These are phyloP conservation scores for Archips crataeganus DNA, from an alignment of 2,888 invertebrate genomes.

Conservation along the genomic window DNA sequence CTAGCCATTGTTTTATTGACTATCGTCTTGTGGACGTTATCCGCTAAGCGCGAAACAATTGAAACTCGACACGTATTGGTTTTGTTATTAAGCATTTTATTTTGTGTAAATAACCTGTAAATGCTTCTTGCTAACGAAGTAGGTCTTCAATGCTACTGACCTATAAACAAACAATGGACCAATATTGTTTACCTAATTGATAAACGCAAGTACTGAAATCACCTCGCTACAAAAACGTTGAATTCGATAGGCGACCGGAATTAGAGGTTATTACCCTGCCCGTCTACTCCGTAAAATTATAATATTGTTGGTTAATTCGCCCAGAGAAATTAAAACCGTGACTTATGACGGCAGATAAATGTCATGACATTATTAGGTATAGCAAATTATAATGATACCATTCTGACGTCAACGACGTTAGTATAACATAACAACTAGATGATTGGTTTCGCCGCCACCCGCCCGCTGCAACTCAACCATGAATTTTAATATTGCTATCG, in stretches of 20 bases:
- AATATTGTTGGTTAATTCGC: constrained; percentile 12
- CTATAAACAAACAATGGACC: constrained; percentile 20
- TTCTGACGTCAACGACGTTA: constrained; percentile 17
- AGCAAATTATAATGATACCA: constrained; percentile 10
- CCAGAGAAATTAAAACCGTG: constrained; percentile 13
- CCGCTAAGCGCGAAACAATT: neutral
- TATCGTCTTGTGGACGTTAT: neutral
- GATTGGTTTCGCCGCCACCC: constrained; percentile 2
- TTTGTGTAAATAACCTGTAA: constrained; percentile 9
- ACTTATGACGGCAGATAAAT: neutral
- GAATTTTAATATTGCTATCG: constrained; percentile 26
- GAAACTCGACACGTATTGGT: neutral
- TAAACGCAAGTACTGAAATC: constrained; percentile 23
- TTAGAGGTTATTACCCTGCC: constrained; percentile 37
- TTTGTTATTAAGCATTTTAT: neutral
- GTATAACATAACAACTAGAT: constrained; percentile 1
- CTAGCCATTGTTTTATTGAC: neutral
- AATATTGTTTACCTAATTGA: constrained; percentile 35
- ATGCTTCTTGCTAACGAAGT: neutral
- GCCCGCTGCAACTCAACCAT: constrained; percentile 11
- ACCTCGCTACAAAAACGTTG: constrained; percentile 29
- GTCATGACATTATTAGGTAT: constrained; percentile 10
- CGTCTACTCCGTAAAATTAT: constrained; percentile 1
- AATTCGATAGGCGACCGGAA: constrained; percentile 36
- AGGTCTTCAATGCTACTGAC: constrained; percentile 14